Evolutionary conservation across 2,888 invertebrate genomes (phyloP).

Genomic region (Oeneis ivallda): DNA sequence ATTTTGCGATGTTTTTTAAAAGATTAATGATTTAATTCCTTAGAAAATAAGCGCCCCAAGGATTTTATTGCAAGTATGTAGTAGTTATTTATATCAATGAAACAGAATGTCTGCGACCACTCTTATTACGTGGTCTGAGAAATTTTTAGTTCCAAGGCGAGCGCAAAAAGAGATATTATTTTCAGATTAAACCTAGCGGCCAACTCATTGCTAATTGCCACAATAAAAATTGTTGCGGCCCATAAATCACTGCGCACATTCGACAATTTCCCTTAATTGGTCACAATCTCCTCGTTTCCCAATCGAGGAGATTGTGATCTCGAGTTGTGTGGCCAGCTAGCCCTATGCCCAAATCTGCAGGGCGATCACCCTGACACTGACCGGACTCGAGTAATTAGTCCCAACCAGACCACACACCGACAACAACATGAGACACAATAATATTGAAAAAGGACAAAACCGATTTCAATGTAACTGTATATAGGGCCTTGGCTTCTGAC

Average conservation of each 20-base stretch:
- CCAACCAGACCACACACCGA: conserved; percentile 62
- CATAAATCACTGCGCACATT: conserved; percentile 64
- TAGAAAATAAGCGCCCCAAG: too few relatives aligned
- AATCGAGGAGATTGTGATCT: conserved; percentile 63
- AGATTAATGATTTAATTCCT: too few relatives aligned
- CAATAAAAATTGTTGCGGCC: conserved; percentile 55
- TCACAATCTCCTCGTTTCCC: conserved; percentile 50
- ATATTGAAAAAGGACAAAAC: not conserved
- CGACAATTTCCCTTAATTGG: conserved; percentile 73
- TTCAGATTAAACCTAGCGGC: conserved; percentile 42
- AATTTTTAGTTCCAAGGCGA: conserved; percentile 34
- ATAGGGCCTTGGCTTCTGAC: not conserved
- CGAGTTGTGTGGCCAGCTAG: conserved; percentile 49
- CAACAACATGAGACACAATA: conserved; percentile 43
- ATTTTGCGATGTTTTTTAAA: too few relatives aligned
- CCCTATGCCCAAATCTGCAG: conserved; percentile 42
- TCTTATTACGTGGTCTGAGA: conserved; percentile 36
- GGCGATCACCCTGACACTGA: conserved; percentile 47
- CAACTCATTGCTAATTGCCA: conserved; percentile 57
- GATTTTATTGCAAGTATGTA: too few relatives aligned
- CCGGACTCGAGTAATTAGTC: conserved; percentile 44
- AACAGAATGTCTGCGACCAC: conserved; percentile 17
- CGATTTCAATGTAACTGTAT: not conserved
- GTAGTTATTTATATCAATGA: conserved; percentile 6
- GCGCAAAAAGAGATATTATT: conserved; percentile 36